A percentile compares a stretch with the other conserved stretches of the same genome.
Evolutionary conservation across 2,888 invertebrate genomes (phyloP).

Genomic region (Zhengitettix transpicula): DNA sequence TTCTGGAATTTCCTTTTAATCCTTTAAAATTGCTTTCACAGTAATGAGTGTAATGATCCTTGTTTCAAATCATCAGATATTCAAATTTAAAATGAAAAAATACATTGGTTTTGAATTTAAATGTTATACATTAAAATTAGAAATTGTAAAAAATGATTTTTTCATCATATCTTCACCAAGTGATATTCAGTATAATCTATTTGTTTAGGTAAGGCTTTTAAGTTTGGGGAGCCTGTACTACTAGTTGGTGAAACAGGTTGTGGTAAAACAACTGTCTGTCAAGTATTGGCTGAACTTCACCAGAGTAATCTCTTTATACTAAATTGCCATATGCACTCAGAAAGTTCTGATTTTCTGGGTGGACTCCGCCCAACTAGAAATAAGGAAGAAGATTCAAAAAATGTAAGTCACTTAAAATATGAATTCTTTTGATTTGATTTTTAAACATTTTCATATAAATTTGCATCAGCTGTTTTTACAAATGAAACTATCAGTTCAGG

Average conservation of each 20-base stretch:
- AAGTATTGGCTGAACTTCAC: slow-evolving; percentile 59
- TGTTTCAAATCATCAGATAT: neutral
- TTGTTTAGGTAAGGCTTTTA: slow-evolving; percentile 53
- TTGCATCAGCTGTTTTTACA: too few relatives aligned
- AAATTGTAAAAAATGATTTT: neutral
- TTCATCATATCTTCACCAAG: neutral
- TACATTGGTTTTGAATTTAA: neutral
- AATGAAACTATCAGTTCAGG: too few relatives aligned
- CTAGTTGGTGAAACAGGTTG: slow-evolving; percentile 96
- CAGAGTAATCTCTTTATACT: slow-evolving; percentile 55
- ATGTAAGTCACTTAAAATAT: too few relatives aligned
- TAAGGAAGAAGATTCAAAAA: neutral
- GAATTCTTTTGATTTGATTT: too few relatives aligned
- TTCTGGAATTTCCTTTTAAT: too few relatives aligned
- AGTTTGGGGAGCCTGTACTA: slow-evolving; percentile 85
- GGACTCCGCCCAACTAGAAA: slow-evolving; percentile 74
- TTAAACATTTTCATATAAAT: too few relatives aligned
- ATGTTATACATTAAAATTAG: neutral
- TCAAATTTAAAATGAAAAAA: neutral
- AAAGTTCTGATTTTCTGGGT: slow-evolving; percentile 94
- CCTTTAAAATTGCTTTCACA: too few relatives aligned
- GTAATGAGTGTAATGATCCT: too few relatives aligned
- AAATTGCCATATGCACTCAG: slow-evolving; percentile 98
- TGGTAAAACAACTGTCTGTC: slow-evolving; percentile 92
- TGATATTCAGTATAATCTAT: slow-evolving; percentile 1